phyloP scores from a whole-genome alignment of 2,113 vertebrate species.

The Passer domesticus region DNA sequence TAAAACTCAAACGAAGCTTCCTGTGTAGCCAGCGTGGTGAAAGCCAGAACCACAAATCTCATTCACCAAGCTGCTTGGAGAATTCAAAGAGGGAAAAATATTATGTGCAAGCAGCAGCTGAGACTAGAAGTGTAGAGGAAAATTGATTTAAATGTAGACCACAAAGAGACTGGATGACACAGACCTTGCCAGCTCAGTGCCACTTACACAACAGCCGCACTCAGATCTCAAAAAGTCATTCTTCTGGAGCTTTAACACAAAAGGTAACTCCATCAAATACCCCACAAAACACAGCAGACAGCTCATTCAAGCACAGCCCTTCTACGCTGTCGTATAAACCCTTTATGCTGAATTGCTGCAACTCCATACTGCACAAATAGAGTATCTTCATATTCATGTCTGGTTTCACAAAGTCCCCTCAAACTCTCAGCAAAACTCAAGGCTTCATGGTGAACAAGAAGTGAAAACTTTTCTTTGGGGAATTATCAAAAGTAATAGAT shows the following conservation, averaged over 20 bases:
- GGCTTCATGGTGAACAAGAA: not conserved
- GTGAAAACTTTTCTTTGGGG: not conserved
- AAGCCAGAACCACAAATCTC: not conserved
- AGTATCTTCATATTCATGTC: not conserved
- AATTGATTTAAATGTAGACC: slow-evolving; percentile 43
- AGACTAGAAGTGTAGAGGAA: not conserved
- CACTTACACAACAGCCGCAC: not conserved
- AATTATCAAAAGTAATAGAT: not conserved
- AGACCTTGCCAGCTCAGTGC: not conserved
- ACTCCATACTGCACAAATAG: not conserved
- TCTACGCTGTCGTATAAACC: not conserved
- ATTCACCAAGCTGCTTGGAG: not conserved
- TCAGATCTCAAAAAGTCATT: slow-evolving; percentile 11
- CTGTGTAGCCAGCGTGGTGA: not conserved
- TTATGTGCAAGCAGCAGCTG: not conserved
- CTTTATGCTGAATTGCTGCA: not conserved
- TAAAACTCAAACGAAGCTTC: not conserved
- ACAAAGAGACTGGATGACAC: slow-evolving; percentile 3
- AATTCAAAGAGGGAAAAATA: not conserved
- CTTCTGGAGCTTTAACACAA: slow-evolving; percentile 24
- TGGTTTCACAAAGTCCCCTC: not conserved
- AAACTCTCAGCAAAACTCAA: not conserved
- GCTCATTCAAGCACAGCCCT: not conserved
- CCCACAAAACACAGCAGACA: not conserved
- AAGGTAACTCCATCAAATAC: slow-evolving; percentile 15